Percentiles rank a stretch among this genome's conserved stretches.
phyloP scores from a whole-genome alignment of 2,797 vertebrate genomes.

The Petrocephalus sullivani region DNA sequence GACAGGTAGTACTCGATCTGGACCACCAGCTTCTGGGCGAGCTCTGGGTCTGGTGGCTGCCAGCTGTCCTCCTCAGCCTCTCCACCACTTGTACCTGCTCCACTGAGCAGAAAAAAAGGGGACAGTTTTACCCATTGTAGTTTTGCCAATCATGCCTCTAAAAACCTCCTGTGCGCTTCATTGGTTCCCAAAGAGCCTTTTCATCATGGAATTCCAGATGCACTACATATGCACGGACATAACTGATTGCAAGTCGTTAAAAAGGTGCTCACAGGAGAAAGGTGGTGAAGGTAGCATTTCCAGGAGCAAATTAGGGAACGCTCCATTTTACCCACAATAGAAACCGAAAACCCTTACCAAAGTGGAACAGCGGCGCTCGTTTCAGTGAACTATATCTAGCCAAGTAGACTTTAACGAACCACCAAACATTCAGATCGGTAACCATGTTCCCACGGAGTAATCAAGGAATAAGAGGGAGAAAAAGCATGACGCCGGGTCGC shows the following conservation, averaged over 20 bases:
- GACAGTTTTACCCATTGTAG: constrained; percentile 22
- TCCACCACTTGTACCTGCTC: constrained; percentile 73
- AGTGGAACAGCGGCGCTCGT: neutral
- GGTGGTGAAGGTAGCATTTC: neutral
- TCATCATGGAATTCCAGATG: neutral
- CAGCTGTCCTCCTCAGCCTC: constrained; percentile 89
- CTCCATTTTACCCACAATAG: neutral
- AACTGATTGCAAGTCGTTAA: neutral
- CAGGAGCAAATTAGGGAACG: neutral
- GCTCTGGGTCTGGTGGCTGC: constrained; percentile 81
- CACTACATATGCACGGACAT: neutral
- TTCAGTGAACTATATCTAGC: neutral
- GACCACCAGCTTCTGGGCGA: constrained; percentile 79
- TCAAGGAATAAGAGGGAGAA: neutral
- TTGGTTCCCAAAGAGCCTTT: no score
- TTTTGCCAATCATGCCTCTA: no score
- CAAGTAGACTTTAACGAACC: neutral
- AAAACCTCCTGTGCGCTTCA: no score
- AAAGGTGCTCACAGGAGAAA: neutral
- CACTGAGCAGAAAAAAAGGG: constrained; percentile 53
- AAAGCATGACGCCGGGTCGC: neutral
- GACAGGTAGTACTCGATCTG: constrained; percentile 98
- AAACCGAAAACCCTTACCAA: neutral
- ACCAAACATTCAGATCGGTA: neutral
- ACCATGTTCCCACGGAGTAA: no score